Base-by-base conservation (phyloP, 2,888 invertebrate genomes). In the Erebia aethiops region DNA sequence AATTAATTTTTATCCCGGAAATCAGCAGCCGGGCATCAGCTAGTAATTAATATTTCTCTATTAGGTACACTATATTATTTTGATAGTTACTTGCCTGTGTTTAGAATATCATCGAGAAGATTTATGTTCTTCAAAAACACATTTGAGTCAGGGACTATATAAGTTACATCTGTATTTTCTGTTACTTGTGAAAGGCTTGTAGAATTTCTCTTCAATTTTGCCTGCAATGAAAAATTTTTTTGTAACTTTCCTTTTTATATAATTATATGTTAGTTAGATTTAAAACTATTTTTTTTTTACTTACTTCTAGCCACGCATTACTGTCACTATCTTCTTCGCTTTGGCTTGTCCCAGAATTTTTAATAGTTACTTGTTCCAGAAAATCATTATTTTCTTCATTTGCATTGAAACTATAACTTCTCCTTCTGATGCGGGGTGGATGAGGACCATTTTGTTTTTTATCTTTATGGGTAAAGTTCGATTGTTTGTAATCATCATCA, bases 81-180 rank as follows among this genome's bases (percentile, higher is more conserved):
- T n/a, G 14, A 49, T 49, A 26, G 14, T 16, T 16, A 56, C 75
- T 79, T 80, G 91, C 92, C 90, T 79, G 88, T 83, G 72, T 83
- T 79, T 7, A 84, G 77, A 43, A 90, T 71, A 35, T 78, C 78
- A 68, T 77, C 82, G 46, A 92, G 76, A 71, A 88, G 85, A 46
- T 78, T 80, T 70, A 82, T 81, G 75, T 88, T 82, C 21, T 82
- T 73, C 8, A 88, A 75, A 49, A 90, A 76, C 4, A 89, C 82
- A 75, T 80, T 80, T 18, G 80, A 79, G 75, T 90, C 91, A 10
- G 84, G 81, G 9, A 89, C 84, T 73, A 92, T 84, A 75, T 83
- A 88, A 88, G 87, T 91, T 43, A 75, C 76, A 61, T 81, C 77
- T 54, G 74, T 26, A 63, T 79, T 74, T n/a, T 74, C 72, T 70